phyloP scores from a whole-genome alignment of 2,888 invertebrate species.

The Pterobdella sp. region DNA sequence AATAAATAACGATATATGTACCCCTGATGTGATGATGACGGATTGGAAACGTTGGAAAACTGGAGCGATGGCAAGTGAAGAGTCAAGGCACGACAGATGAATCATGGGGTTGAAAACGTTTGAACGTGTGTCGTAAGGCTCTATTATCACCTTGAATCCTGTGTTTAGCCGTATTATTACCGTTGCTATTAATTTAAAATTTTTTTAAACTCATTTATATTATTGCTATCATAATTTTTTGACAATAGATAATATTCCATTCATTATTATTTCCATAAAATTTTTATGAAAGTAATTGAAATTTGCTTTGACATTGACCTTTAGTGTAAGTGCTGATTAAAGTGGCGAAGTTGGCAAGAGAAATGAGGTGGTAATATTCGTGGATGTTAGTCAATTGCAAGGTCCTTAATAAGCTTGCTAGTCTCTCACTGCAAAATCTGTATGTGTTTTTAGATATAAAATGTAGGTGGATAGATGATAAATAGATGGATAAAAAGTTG shows the following conservation, averaged over 20 bases:
- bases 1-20: conserved; percentile 36
- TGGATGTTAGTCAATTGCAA: conserved; percentile 84
- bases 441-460: conserved; percentile 11
- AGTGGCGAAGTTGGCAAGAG: conserved; percentile 78
- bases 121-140: conserved; percentile 80
- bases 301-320: no score
- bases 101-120: conserved; percentile 53
- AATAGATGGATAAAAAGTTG: not conserved
- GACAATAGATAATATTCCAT: no score
- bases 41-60: conserved; percentile 92
- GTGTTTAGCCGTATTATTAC: conserved; percentile 49
- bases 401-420: conserved; percentile 77
- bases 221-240: no score
- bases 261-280: no score
- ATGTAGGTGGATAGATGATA: not conserved
- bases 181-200: no score
- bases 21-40: conserved; percentile 93
- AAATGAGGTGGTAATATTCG: conserved; percentile 75
- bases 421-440: conserved; percentile 81
- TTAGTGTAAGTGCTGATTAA: conserved; percentile 88
- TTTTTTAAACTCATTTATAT: no score
- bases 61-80: conserved; percentile 94
- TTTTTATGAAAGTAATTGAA: no score
- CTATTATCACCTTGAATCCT: conserved; percentile 94
- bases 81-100: conserved; percentile 83